Percentiles rank a stretch among this genome's conserved stretches.
Evolutionary conservation across 2,797 vertebrate species (phyloP).

Genomic region (Cynodonichthys magdalenae): DNA sequence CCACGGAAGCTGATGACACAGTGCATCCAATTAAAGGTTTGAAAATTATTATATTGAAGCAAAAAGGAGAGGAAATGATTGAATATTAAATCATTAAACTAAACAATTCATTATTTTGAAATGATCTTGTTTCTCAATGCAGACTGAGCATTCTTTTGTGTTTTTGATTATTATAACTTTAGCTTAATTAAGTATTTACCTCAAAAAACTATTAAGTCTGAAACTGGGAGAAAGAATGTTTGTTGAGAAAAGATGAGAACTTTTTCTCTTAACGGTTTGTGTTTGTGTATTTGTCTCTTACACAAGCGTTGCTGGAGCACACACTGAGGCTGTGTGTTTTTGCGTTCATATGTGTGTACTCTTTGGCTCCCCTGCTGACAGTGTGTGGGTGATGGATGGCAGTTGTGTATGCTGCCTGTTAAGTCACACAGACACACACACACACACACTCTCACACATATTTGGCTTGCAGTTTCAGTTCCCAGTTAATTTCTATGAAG

Average conservation of each 20-base stretch:
- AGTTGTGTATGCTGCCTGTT: constrained; percentile 73
- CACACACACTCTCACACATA: constrained; percentile 24
- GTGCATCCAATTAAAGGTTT: constrained; percentile 69
- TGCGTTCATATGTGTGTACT: constrained; percentile 51
- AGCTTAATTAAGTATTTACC: constrained; percentile 11
- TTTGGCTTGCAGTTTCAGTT: constrained; percentile 42
- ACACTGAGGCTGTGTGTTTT: constrained; percentile 35
- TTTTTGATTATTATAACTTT: constrained; percentile 18
- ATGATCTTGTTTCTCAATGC: not conserved
- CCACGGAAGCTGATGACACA: constrained; percentile 37
- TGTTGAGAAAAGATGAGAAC: constrained; percentile 46
- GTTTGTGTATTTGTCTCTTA: constrained; percentile 53
- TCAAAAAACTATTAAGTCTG: constrained; percentile 25
- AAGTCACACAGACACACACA: constrained; percentile 59
- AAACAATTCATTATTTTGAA: not conserved
- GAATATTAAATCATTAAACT: not conserved
- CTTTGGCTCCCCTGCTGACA: constrained; percentile 73
- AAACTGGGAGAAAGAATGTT: constrained; percentile 43
- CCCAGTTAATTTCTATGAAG: constrained; percentile 53
- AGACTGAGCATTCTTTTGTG: not conserved
- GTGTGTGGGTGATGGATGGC: constrained; percentile 79
- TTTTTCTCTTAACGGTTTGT: constrained; percentile 23
- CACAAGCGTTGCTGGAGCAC: constrained; percentile 33
- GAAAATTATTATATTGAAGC: constrained; percentile 30
- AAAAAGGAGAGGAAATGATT: constrained; percentile 30